phyloP scores from a whole-genome alignment of 2,113 vertebrate genomes.

The Phrynosoma blainvillii region DNA sequence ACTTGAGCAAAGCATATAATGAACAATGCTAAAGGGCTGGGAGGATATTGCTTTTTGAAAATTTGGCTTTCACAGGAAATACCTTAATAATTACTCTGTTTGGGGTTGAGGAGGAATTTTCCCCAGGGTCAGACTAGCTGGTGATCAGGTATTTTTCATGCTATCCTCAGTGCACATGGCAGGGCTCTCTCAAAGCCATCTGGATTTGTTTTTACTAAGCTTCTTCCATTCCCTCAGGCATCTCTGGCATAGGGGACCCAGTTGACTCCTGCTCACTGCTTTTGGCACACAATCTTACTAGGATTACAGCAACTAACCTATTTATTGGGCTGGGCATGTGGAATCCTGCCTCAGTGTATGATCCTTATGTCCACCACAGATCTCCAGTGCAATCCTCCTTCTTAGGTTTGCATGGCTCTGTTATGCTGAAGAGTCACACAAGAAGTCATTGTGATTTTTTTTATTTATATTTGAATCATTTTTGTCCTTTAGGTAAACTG shows the following conservation, averaged over 20 bases:
- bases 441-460: neutral
- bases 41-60: neutral
- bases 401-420: neutral
- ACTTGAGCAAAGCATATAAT: neutral
- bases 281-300: neutral
- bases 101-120: neutral
- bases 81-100: neutral
- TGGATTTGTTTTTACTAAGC: slow-evolving; percentile 5
- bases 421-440: neutral
- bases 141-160: neutral
- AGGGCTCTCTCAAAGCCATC: neutral
- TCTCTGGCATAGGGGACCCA: neutral
- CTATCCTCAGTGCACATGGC: neutral
- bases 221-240: neutral
- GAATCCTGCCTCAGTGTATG: neutral
- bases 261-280: neutral
- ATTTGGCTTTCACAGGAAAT: neutral
- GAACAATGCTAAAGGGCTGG: neutral
- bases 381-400: neutral
- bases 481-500: neutral
- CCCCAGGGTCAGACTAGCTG: neutral
- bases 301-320: neutral
- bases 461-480: neutral
- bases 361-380: neutral
- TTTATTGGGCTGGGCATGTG: neutral